Base-by-base conservation (phyloP, 2,797 vertebrate genomes). In the Micromesistius poutassou region DNA sequence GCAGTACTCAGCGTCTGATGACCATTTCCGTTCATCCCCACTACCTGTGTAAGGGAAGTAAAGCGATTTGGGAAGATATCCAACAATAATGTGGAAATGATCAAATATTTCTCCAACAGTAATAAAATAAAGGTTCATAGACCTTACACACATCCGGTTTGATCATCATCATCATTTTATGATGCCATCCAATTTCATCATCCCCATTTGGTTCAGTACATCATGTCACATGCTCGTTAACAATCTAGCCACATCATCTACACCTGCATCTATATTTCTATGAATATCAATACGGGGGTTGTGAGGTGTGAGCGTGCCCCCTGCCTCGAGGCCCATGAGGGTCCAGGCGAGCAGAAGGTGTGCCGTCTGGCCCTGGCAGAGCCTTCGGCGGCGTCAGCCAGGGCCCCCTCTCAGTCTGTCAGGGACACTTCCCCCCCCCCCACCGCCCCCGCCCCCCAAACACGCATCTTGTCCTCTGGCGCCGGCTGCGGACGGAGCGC, bases 381-480 rank as follows among this genome's bases (percentile, higher is more conserved):
- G 5, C 76, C 70, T 28, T 8, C 16, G 35, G 38, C 30, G 35
- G 76, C 68, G 75, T 46, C 76, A 78, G n/a, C 30, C 62, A 71
- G 14, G 3, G 2, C 2, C 2, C 40, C 55, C 1, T n/a, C 6
- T 42, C 77, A 74, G 50, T 13, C 79, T 77, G 73, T 30, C 0
- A 74, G 82, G 71, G 81, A 79, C 75, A 50, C 81, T 81, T 50
- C 76, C 75, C 40, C 50, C 35, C 75, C 76, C 75, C n/a, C n/a
- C n/a, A n/a, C n/a, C n/a, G n/a, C 76, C 75, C 40, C 50, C 35
- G 74, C 76, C 75, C 55, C 78, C 76, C 66, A 83, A 77, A 83
- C 46, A 38, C 30, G 72, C 68, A 28, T 25, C 0, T 9, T 81
- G 83, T 88, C 82, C 87, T 85, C 81, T 82, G 72, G 71, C 10